These are phyloP conservation scores for Drosophila pruinosa DNA, from an alignment of 1,140 invertebrate genomes.

Conservation along the genomic window DNA sequence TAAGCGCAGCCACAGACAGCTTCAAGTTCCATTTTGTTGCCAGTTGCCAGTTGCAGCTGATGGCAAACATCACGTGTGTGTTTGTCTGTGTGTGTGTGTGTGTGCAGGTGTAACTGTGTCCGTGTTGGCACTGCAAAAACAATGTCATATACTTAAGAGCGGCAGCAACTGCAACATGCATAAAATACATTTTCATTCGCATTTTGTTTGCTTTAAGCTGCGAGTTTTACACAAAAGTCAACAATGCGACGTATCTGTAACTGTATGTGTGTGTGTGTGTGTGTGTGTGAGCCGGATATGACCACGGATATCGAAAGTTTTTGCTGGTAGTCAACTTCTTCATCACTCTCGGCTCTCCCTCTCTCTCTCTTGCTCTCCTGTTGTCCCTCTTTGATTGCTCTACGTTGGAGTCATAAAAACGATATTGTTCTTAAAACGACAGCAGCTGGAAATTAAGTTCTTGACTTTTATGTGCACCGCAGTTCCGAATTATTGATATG, in stretches of 20 bases:
- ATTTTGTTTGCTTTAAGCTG: conserved; percentile 80
- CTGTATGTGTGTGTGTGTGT: conserved; percentile 6
- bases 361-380: neutral
- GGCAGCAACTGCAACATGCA: conserved; percentile 64
- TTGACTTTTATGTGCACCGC: conserved; percentile 76
- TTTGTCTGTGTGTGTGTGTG: conserved; percentile 17
- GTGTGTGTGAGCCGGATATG: conserved; percentile 58
- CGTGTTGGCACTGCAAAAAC: conserved; percentile 73
- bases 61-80: conserved; percentile 58
- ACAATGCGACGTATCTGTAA: conserved; percentile 44
- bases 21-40: conserved; percentile 40
- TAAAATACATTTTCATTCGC: conserved; percentile 78
- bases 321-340: conserved; percentile 43
- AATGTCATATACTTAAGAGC: conserved; percentile 57
- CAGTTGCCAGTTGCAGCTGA: conserved; percentile 38
- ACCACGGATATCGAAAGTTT: conserved; percentile 75
- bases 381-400: neutral
- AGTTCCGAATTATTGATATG: conserved; percentile 77
- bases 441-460: conserved; percentile 79
- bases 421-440: conserved; percentile 74
- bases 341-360: neutral
- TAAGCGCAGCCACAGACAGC: conserved; percentile 21
- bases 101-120: conserved; percentile 45
- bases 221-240: conserved; percentile 73
- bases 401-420: conserved; percentile 59